Evolutionary conservation across 1,140 invertebrate species (phyloP).

Genomic region (Maconellicoccus hirsutus): DNA sequence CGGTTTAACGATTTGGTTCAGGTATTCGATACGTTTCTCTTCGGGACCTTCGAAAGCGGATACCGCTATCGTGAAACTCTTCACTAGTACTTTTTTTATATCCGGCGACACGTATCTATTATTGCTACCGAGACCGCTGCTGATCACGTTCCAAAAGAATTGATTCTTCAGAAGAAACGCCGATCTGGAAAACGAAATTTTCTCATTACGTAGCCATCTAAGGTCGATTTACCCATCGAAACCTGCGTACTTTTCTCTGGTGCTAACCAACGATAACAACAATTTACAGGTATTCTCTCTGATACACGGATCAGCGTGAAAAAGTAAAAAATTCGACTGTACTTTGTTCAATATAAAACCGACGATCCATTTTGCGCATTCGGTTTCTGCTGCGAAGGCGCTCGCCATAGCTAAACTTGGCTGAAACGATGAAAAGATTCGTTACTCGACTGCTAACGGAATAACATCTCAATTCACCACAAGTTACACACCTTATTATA

Average conservation of each 20-base stretch:
- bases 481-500: conserved; percentile 47
- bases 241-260: conserved; percentile 41
- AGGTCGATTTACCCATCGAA: too few relatives aligned
- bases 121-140: background rate
- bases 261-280: conserved; percentile 44
- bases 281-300: conserved; percentile 47
- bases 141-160: conserved; percentile 11
- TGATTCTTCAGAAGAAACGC: background rate
- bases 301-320: conserved; percentile 45
- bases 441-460: conserved; percentile 4
- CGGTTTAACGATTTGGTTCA: conserved; percentile 42
- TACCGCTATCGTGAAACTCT: background rate
- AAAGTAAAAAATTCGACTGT: conserved; percentile 41
- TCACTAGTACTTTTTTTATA: background rate
- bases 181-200: background rate
- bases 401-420: conserved; percentile 42
- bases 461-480: too few relatives aligned
- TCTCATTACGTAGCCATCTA: too few relatives aligned
- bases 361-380: conserved; percentile 45
- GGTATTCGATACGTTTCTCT: background rate
- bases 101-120: conserved; percentile 1
- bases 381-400: conserved; percentile 49
- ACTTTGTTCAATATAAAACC: conserved; percentile 51
- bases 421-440: conserved; percentile 31
- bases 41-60: background rate